Evolutionary conservation across 2,113 vertebrate genomes (phyloP).

Genomic region (Opisthocomus hoazin): DNA sequence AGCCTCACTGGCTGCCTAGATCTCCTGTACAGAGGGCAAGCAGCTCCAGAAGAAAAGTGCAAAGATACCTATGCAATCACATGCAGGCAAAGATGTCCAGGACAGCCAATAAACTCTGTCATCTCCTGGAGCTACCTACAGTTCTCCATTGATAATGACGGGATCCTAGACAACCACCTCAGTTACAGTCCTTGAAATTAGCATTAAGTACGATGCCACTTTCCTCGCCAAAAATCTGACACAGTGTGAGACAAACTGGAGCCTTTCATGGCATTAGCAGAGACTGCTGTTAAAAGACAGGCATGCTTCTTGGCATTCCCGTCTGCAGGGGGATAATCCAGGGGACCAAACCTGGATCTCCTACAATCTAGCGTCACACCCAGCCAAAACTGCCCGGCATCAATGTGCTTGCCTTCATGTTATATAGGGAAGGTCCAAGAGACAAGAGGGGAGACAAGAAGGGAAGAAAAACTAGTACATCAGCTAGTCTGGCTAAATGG

Average conservation of each 20-base stretch:
- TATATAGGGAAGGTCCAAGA: neutral
- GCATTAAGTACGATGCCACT: neutral
- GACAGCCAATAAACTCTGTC: neutral
- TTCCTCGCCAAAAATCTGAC: neutral
- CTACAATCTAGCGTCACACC: neutral
- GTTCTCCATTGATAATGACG: neutral
- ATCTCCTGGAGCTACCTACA: neutral
- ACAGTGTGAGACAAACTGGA: neutral
- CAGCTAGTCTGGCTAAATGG: neutral
- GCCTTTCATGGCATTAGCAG: neutral
- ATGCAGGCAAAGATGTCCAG: neutral
- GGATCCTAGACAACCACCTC: neutral
- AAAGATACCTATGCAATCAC: neutral
- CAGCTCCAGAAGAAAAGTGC: neutral
- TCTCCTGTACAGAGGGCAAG: neutral
- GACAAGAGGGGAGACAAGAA: neutral
- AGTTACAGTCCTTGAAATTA: neutral
- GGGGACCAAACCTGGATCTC: neutral
- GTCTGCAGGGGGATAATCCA: neutral
- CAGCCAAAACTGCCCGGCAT: neutral
- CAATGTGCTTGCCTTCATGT: neutral
- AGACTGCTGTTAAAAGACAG: neutral
- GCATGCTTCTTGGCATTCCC: neutral
- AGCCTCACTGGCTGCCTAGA: neutral
- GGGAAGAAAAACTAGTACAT: neutral